Evolutionary conservation across 2,797 vertebrate genomes (phyloP).

Genomic region (Varecia variegata): DNA sequence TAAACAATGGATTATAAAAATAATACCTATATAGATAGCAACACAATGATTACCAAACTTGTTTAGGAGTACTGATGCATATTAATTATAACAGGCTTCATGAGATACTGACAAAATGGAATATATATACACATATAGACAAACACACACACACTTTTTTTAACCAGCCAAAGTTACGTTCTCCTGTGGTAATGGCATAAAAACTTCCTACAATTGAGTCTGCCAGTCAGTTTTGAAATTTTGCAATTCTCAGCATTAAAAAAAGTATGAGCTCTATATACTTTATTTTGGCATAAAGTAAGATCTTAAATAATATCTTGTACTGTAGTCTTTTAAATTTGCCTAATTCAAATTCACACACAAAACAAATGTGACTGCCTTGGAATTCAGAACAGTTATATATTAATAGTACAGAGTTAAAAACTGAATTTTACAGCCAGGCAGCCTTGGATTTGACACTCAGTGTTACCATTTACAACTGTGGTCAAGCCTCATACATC

Average conservation of each 20-base stretch:
- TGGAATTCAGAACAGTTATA: background rate
- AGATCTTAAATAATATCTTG: background rate
- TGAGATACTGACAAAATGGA: background rate
- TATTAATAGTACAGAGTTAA: background rate
- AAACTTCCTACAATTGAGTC: background rate
- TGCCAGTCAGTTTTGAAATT: background rate
- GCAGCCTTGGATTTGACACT: background rate
- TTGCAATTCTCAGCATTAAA: background rate
- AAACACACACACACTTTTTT: background rate
- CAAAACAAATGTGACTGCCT: background rate
- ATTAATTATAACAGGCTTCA: background rate
- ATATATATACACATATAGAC: no score
- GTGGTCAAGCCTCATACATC: background rate
- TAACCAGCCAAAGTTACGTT: background rate
- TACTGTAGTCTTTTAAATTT: background rate
- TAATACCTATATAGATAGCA: no score
- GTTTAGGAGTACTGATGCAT: background rate
- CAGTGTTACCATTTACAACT: background rate
- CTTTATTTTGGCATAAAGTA: conserved; percentile 26
- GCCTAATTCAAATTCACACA: conserved; percentile 7
- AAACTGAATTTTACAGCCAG: background rate
- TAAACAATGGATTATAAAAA: background rate
- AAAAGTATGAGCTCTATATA: background rate
- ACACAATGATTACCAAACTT: background rate
- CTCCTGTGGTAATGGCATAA: background rate